Base-by-base conservation (phyloP, 2,797 vertebrate species). In the Pangasius macronema region DNA sequence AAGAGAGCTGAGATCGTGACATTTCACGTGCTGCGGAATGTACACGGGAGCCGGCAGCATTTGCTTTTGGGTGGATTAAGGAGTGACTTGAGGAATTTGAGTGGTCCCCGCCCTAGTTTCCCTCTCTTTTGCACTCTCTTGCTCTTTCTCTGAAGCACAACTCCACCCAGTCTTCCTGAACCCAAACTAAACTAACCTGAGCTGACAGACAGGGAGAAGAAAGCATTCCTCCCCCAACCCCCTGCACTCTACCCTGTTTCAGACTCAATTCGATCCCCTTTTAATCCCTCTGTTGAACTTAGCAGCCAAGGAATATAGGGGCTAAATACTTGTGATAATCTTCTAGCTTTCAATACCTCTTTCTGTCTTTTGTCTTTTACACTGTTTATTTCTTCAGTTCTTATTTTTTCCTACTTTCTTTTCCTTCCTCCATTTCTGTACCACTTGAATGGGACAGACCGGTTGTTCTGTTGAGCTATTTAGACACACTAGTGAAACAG, bases 261-360 rank as follows among this genome's bases (percentile, higher is more conserved):
- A 68, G 70, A 85, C 65, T 36, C 5, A n/a, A 8, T 85, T 85
- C 55, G 22, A 42, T 81, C 77, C 42, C 49, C 49, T 36, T 86
- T 84, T 61, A 72, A 76, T 87, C 33, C 72, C 51, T 75, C 61
- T n/a, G 53, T 76, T 84, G 59, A 73, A 39, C 67, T 61, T 84
- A 86, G 86, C 72, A 73, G 82, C 77, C 53, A 85, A 84, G 88
- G 85, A 88, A 85, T 68, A 83, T 72, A 53, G 76, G 88, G 91
- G 90, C 93, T 94, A 93, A 95, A 95, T 94, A 92, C 92, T 92
- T 91, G 83, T 76, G 79, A 86, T 92, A 95, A 94, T 93, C 92
- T 92, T 88, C 88, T 33, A 46, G 33, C 59, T 75, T 73, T 75
- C 20, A 51, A 33, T 81, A 86, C 68, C 89, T 63, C 33, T 27